Evolutionary conservation across 64 coral and sea anemone species (phyloP), one percentile per base, ranked within the genome.

Genomic region (Actinia tenebrosa): DNA sequence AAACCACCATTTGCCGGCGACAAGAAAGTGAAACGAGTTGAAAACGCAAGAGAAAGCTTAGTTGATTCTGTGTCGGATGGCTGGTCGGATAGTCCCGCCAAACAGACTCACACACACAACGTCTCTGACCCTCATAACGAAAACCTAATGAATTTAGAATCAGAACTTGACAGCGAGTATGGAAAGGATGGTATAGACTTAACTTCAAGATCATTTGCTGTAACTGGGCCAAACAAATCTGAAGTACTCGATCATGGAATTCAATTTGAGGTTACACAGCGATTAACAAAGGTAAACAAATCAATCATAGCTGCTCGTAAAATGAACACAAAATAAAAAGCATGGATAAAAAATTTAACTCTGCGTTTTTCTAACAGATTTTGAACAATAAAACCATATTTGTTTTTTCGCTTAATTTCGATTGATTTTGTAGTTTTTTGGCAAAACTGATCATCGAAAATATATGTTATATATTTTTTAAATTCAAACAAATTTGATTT

Each of bases 151-250:
- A 42, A 30, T 26, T 5, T 23, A 30, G 84, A 53, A 20, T 60
- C 44, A 7, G 44, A 86, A 23, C 78, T 66, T 16, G 94, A 92
- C 13, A 90, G 91, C 56, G 94, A 95, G 72, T 95, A 95, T 44
- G 90, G 87, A 44, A 86, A 71, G 43, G 94, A 95, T 22, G 94
- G 94, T 0, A 75, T 95, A 61, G 94, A 95, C 83, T 89, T 95
- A 43, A 72, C 77, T 42, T 95, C 94, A 20, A 89, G 61, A 14
- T 75, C 69, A 16, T 75, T 27, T 14, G 69, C 27, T 1, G 54
- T 37, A 47, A 66, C 60, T 53, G 55, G 20, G 0, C 87, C 44
- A 17, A 19, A 60, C 7, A 25, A 56, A 56, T 58, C 59, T 17
- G 53, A 44, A 22, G 85, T 89, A 10, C 75, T 81, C 22, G 89